phyloP scores from a whole-genome alignment of 2,113 vertebrate genomes.

The Cryptotis parvus region DNA sequence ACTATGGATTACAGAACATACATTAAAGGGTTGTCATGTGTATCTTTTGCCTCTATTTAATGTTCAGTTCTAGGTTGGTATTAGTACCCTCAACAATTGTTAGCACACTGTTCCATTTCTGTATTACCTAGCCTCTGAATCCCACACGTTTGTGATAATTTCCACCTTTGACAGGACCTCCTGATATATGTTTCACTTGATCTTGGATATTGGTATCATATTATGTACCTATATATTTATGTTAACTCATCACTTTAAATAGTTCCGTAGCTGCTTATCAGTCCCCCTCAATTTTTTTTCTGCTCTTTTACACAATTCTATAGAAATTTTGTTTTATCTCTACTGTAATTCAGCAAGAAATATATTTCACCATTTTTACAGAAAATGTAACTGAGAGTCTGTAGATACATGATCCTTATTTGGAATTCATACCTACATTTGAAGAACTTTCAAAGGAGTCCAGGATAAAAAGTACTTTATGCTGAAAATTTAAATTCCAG shows the following conservation, averaged over 20 bases:
- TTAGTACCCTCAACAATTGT: too few relatives aligned
- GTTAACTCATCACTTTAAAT: background rate
- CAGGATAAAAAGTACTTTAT: background rate
- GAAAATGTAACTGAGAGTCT: slow-evolving; percentile 13
- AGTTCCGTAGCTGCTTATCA: background rate
- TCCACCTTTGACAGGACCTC: too few relatives aligned
- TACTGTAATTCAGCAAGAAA: background rate
- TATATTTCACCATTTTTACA: slow-evolving; percentile 40
- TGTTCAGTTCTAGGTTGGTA: too few relatives aligned
- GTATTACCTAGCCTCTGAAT: too few relatives aligned
- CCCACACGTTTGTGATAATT: too few relatives aligned
- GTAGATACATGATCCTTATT: background rate
- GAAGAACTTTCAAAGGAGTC: slow-evolving; percentile 13
- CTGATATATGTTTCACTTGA: too few relatives aligned
- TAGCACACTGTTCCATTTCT: too few relatives aligned
- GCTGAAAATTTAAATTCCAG: background rate
- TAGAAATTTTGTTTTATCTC: background rate
- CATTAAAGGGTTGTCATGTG: too few relatives aligned
- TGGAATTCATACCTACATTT: slow-evolving; percentile 25
- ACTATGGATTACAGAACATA: too few relatives aligned
- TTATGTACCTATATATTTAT: too few relatives aligned
- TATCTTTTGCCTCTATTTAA: too few relatives aligned
- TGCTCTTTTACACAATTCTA: background rate
- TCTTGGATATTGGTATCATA: too few relatives aligned
- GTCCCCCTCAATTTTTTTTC: background rate